These are phyloP conservation scores for Corythornis madagascariensis DNA, from an alignment of 2,113 vertebrate genomes.

Conservation along the genomic window DNA sequence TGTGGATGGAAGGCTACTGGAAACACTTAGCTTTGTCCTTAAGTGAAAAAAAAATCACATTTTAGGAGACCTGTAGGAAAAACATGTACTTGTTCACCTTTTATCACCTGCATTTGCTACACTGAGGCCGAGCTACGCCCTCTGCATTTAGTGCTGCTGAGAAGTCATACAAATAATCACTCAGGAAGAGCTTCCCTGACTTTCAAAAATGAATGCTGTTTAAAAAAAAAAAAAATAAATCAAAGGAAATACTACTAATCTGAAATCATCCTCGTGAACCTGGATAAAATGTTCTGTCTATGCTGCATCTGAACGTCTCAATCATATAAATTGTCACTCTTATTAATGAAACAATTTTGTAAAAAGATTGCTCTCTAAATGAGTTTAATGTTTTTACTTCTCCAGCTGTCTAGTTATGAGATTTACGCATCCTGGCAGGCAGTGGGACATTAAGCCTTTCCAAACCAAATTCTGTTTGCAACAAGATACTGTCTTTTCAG, in stretches of 20 bases:
- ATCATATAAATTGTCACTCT: constrained; percentile 76
- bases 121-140: constrained; percentile 9
- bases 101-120: constrained; percentile 7
- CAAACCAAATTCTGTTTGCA: constrained; percentile 67
- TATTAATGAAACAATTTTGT: constrained; percentile 77
- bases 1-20: constrained; percentile 62
- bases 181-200: constrained; percentile 21
- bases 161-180: constrained; percentile 40
- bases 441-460: constrained; percentile 58
- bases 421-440: constrained; percentile 63
- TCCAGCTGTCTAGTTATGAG: constrained; percentile 64
- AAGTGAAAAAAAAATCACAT: constrained; percentile 20
- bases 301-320: constrained; percentile 68
- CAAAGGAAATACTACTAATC: constrained; percentile 60
- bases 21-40: constrained; percentile 68
- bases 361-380: constrained; percentile 75
- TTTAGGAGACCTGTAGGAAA: neutral
- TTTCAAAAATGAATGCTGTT: constrained; percentile 54
- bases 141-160: constrained; percentile 24
- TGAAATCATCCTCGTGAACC: constrained; percentile 57
- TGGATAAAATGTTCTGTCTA: constrained; percentile 64
- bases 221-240: constrained; percentile 27
- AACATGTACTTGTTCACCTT: constrained; percentile 11
- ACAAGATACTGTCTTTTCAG: constrained; percentile 67
- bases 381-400: constrained; percentile 71